Evolutionary conservation across 2,113 vertebrate species (phyloP).

Genomic region (Scartelaos histophorus): DNA sequence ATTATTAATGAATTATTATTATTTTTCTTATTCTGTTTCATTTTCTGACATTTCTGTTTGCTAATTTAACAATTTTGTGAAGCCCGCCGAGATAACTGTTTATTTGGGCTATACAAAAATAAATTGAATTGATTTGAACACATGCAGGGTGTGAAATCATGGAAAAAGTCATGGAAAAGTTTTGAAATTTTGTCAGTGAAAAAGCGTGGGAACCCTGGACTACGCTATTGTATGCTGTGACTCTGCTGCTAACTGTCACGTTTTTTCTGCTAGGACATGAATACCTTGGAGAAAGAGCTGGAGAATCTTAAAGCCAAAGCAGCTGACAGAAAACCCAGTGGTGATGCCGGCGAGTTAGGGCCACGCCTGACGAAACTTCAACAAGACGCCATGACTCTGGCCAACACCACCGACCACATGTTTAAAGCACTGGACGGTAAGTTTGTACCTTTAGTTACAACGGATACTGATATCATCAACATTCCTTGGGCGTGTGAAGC

Average conservation of each 20-base stretch:
- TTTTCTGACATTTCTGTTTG: too few relatives aligned
- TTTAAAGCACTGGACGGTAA: constrained; percentile 82
- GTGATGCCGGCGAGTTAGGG: constrained; percentile 33
- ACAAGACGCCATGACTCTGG: constrained; percentile 73
- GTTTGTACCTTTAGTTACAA: not conserved
- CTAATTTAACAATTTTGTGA: too few relatives aligned
- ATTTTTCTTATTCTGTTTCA: too few relatives aligned
- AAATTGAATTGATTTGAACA: too few relatives aligned
- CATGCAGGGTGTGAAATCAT: too few relatives aligned
- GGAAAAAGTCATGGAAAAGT: too few relatives aligned
- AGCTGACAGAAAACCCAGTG: constrained; percentile 7
- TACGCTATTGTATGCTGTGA: not conserved
- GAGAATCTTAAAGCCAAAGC: constrained; percentile 55
- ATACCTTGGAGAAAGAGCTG: constrained; percentile 72
- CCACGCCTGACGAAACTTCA: constrained; percentile 73
- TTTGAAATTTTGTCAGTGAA: too few relatives aligned
- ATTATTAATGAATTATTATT: too few relatives aligned
- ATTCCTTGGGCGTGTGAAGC: not conserved
- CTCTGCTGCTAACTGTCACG: not conserved
- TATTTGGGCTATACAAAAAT: too few relatives aligned
- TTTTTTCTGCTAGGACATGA: constrained; percentile 74
- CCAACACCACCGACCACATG: constrained; percentile 78
- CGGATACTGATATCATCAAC: too few relatives aligned
- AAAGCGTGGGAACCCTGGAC: too few relatives aligned
- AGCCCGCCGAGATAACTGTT: too few relatives aligned